Evolutionary conservation across 2,888 invertebrate genomes (phyloP).

Genomic region (Caenorhabditis afra): DNA sequence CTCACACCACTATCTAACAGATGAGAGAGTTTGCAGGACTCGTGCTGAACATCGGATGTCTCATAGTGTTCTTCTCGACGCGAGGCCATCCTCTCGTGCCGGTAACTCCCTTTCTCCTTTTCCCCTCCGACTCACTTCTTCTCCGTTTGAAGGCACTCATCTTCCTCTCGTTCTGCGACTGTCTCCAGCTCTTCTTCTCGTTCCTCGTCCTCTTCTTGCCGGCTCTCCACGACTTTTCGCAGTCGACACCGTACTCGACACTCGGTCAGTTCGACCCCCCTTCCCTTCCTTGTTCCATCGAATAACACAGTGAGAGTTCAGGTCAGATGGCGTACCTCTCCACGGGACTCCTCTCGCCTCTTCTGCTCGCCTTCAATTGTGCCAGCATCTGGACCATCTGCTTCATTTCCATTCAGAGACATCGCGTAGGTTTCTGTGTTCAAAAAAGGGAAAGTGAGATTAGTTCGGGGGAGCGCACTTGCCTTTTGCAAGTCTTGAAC

Average conservation of each 20-base stretch:
- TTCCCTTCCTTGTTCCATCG: neutral
- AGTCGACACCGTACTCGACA: conserved; percentile 43
- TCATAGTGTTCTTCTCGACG: conserved; percentile 70
- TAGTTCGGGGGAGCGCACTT: no score
- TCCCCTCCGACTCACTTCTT: neutral
- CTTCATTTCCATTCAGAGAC: conserved; percentile 78
- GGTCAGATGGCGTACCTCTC: conserved; percentile 78
- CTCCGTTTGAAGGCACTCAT: conserved; percentile 72
- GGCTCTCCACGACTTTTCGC: conserved; percentile 76
- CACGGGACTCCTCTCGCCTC: conserved; percentile 75
- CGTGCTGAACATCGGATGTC: conserved; percentile 73
- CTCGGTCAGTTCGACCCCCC: conserved; percentile 18
- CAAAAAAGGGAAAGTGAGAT: no score
- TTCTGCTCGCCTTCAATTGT: conserved; percentile 76
- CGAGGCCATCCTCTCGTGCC: conserved; percentile 64
- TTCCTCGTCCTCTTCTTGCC: conserved; percentile 78
- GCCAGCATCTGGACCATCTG: conserved; percentile 80
- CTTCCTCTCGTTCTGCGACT: conserved; percentile 77
- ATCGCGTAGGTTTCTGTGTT: conserved; percentile 70
- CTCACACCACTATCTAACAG: no score
- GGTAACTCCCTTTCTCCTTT: conserved; percentile 5
- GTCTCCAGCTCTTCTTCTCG: conserved; percentile 77
- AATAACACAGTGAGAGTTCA: no score
- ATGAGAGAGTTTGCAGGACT: no score
- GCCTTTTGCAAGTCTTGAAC: no score